Base-by-base conservation (phyloP, 1,140 invertebrate genomes). In the Drosophila kanapiae region DNA sequence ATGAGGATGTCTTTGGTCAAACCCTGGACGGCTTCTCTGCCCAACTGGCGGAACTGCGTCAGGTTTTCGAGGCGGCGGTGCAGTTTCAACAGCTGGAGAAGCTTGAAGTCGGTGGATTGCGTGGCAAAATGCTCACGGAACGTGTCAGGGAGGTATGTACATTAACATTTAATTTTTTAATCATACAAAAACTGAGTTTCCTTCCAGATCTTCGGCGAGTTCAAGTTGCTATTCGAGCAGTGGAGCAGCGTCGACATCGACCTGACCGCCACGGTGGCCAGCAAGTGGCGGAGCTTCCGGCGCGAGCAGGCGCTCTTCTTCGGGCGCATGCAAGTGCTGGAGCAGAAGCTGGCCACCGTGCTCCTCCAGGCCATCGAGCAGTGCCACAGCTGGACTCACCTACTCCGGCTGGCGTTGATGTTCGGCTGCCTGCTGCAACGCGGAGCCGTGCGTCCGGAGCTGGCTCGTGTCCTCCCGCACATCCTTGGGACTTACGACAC, bases 51-150 rank as follows among this genome's bases (percentile, higher is more conserved):
- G 76, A 94, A 57, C 86, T 95, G 16, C 91, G 96, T 93, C 91
- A 93, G 23, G 94, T 97, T 71, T 95, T 97, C 81, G 94, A 96
- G 49, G 95, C 95, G 4, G 95, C 95, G 0, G 91, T 95, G n/a
- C 96, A 97, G 86, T 97, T 97, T 82, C 93, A 95, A 59, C 97
- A 97, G 91, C 92, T 98, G 29, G 97, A 98, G 93, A 97, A 96
- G 92, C 94, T 97, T 4, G 97, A 97, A 93, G 94, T 98, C 53
- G 95, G 95, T 23, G 96, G 97, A 2, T 93, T 96, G 35, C 95
- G 95, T 87, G 96, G 96, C 18, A 95, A 95, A 81, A 92, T 94
- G 35, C 93, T 97, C 2, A 92, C 93, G 76, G 61, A 91, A 91
- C 90, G 94, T 77, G 69, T 93, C 49, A 56, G 85, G 75, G 78